Percentiles rank a stretch among this genome's conserved stretches.
These are phyloP conservation scores for Zelleria hepariella DNA, from an alignment of 2,888 invertebrate species.

Conservation along the genomic window DNA sequence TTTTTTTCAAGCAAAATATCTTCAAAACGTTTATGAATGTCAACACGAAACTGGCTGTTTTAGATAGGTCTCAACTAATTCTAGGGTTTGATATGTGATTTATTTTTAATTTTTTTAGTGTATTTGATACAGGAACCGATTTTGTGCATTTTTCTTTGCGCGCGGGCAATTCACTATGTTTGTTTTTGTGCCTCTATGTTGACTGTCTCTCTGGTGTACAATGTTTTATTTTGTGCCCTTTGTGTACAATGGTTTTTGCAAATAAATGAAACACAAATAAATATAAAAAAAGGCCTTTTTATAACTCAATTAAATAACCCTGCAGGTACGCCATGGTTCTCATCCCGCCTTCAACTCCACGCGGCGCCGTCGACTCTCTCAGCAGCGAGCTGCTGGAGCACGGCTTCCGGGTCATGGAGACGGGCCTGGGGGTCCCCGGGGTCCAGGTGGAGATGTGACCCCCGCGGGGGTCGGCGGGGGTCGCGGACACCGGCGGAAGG, in stretches of 20 bases:
- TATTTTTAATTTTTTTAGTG: too few species aligned
- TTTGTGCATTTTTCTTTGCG: too few species aligned
- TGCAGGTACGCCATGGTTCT: slow-evolving; percentile 55
- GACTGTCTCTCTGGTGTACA: background rate
- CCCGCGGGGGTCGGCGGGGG: background rate
- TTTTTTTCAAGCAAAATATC: too few species aligned
- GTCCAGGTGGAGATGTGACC: slow-evolving; percentile 63
- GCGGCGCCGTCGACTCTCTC: slow-evolving; percentile 44
- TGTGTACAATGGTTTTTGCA: background rate
- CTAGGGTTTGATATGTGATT: too few species aligned
- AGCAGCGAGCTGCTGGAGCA: slow-evolving; percentile 51
- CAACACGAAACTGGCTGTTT: too few species aligned
- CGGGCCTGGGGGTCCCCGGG: slow-evolving; percentile 73
- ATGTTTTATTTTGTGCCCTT: background rate
- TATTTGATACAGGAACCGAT: too few species aligned
- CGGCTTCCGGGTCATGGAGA: slow-evolving; percentile 70
- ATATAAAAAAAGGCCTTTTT: background rate
- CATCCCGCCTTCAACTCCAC: slow-evolving; percentile 49
- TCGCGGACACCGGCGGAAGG: background rate
- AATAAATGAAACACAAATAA: background rate
- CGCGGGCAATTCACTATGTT: too few species aligned
- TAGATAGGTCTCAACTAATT: too few species aligned
- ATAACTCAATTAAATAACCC: slow-evolving; percentile 28
- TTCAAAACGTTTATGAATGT: too few species aligned
- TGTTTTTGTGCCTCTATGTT: background rate